These are phyloP conservation scores for Montipora capricornis DNA, from an alignment of 64 coral and sea anemone genomes.

Conservation along the genomic window DNA sequence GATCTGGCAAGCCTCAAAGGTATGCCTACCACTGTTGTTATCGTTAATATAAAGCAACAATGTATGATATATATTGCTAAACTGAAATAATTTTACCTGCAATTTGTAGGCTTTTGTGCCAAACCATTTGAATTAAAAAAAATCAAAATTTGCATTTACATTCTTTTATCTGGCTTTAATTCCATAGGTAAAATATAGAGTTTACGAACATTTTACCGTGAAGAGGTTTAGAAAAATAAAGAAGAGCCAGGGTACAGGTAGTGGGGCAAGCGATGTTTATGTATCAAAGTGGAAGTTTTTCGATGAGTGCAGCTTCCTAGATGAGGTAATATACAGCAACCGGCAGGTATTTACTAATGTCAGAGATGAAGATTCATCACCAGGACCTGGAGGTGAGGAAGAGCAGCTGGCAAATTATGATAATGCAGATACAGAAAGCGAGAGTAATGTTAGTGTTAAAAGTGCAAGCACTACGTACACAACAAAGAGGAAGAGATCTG, in stretches of 20 bases:
- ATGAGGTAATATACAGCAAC: conserved; percentile 52
- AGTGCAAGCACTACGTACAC: neutral
- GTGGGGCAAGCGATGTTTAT: conserved; percentile 7
- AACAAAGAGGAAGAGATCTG: conserved; percentile 37
- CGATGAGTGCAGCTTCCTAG: conserved; percentile 53
- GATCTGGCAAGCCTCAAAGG: too few relatives aligned
- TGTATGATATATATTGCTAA: too few relatives aligned
- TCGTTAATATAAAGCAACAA: too few relatives aligned
- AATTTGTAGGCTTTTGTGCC: too few relatives aligned
- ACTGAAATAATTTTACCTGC: too few relatives aligned
- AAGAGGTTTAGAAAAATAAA: conserved; percentile 51
- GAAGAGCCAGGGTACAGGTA: conserved; percentile 28
- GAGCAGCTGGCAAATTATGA: neutral
- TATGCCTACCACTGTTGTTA: too few relatives aligned
- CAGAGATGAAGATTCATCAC: neutral
- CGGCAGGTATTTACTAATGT: conserved; percentile 19
- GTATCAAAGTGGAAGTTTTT: conserved; percentile 56
- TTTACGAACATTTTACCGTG: conserved; percentile 18
- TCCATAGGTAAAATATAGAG: conserved; percentile 12
- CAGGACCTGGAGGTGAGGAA: conserved; percentile 1
- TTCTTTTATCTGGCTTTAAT: neutral
- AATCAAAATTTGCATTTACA: neutral
- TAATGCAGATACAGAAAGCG: neutral
- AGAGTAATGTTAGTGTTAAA: neutral
- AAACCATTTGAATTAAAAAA: too few relatives aligned